phyloP scores from a whole-genome alignment of 2,888 invertebrate species.

The Andrena dorsata region DNA sequence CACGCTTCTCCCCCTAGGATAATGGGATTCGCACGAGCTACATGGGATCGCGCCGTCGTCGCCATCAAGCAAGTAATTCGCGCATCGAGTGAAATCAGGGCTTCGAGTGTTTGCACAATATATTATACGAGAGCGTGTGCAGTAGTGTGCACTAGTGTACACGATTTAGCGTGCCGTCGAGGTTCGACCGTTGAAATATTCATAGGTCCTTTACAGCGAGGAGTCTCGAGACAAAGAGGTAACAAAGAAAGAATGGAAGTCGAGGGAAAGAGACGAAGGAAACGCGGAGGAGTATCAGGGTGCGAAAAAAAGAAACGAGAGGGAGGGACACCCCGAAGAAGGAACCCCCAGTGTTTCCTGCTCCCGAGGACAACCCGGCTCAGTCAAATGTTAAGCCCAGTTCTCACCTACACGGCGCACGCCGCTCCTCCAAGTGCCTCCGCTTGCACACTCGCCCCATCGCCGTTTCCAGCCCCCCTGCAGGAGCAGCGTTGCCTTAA shows the following conservation, averaged over 20 bases:
- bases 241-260: constrained; percentile 1
- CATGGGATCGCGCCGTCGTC: constrained; percentile 17
- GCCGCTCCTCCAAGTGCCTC: constrained; percentile 18
- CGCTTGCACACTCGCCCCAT: not conserved
- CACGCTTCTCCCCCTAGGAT: not conserved
- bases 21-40: constrained; percentile 22
- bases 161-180: constrained; percentile 54
- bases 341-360: constrained; percentile 7
- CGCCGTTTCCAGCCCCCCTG: constrained; percentile 26
- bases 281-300: not conserved
- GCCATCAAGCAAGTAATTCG: constrained; percentile 39
- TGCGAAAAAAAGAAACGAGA: constrained; percentile 14
- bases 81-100: constrained; percentile 55
- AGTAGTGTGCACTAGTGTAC: constrained; percentile 27
- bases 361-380: constrained; percentile 23
- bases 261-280: not conserved
- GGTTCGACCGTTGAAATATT: constrained; percentile 67
- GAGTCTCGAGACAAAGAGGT: constrained; percentile 24
- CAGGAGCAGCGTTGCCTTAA: constrained; percentile 38
- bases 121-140: constrained; percentile 18
- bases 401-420: constrained; percentile 40
- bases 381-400: constrained; percentile 49
- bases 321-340: not conserved
- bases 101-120: constrained; percentile 36
- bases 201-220: constrained; percentile 51